A percentile compares a stretch with the other conserved stretches of the same genome.
These are phyloP conservation scores for Parazoanthus swiftii DNA, from an alignment of 92 coral and sea anemone species.

Conservation along the genomic window DNA sequence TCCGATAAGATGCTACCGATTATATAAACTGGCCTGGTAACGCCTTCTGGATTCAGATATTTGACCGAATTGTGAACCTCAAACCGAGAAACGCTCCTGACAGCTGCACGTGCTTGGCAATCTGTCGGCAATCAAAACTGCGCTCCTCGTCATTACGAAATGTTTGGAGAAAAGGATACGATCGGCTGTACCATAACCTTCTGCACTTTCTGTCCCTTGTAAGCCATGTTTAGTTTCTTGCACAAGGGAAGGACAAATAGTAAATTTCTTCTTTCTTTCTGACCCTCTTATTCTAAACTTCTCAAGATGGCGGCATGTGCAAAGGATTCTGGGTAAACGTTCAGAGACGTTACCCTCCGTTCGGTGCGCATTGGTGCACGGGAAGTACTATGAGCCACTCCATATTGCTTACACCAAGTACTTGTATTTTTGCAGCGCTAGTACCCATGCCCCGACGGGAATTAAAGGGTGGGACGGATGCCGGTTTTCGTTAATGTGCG, in stretches of 20 bases:
- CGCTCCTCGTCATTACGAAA: neutral
- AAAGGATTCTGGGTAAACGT: constrained; percentile 61
- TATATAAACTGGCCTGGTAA: neutral
- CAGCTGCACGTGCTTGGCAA: constrained; percentile 36
- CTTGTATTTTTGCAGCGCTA: no score
- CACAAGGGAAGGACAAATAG: neutral
- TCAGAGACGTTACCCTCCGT: constrained; percentile 44
- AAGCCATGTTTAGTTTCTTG: constrained; percentile 71
- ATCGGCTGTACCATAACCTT: constrained; percentile 99
- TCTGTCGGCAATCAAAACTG: neutral
- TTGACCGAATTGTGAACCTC: neutral
- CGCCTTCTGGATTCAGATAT: neutral
- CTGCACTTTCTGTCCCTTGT: constrained; percentile 98
- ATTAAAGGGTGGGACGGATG: no score
- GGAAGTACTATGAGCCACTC: neutral
- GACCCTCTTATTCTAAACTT: no score
- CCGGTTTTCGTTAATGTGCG: no score
- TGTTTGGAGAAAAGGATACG: constrained; percentile 82
- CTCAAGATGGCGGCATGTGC: constrained; percentile 60
- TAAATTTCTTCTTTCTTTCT: neutral
- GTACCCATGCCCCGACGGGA: no score
- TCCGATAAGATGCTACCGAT: neutral
- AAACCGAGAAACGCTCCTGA: neutral
- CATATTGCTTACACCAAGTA: neutral
- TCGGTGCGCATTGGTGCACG: no score